These are phyloP conservation scores for Prietella phreatophila DNA, from an alignment of 2,113 vertebrate genomes.

Conservation along the genomic window DNA sequence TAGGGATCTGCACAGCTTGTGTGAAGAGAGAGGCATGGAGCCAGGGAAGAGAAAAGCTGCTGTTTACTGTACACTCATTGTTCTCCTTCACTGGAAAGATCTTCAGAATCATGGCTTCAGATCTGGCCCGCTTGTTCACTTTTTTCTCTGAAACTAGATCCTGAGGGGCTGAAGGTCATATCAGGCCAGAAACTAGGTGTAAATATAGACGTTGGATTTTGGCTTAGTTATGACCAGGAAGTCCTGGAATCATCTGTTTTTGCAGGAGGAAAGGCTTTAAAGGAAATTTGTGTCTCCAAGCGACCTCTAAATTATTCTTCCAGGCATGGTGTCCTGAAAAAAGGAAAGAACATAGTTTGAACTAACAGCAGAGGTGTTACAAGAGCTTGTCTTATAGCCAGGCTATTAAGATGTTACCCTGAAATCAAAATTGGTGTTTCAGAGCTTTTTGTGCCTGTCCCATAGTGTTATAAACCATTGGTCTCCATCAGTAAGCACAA, in stretches of 20 bases:
- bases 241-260: slow-evolving; percentile 22
- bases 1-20: slow-evolving; percentile 40
- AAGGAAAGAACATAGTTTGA: not conserved
- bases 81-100: slow-evolving; percentile 24
- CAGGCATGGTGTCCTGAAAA: not conserved
- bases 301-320: not conserved
- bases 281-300: not conserved
- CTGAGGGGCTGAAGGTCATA: slow-evolving; percentile 35
- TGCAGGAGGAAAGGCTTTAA: slow-evolving; percentile 11
- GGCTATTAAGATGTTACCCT: not conserved
- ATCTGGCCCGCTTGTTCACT: slow-evolving; percentile 11
- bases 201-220: slow-evolving; percentile 46
- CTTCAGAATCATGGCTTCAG: slow-evolving; percentile 9
- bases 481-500: not conserved
- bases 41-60: slow-evolving; percentile 41
- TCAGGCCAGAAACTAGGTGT: slow-evolving; percentile 30
- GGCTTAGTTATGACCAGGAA: slow-evolving; percentile 32
- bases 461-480: not conserved
- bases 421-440: not conserved
- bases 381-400: not conserved
- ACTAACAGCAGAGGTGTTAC: not conserved
- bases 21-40: slow-evolving; percentile 33
- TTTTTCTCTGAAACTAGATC: slow-evolving; percentile 22
- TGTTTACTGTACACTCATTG: slow-evolving; percentile 51
- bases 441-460: not conserved